phyloP scores from a whole-genome alignment of 2,113 vertebrate genomes.

The Scartelaos histophorus region DNA sequence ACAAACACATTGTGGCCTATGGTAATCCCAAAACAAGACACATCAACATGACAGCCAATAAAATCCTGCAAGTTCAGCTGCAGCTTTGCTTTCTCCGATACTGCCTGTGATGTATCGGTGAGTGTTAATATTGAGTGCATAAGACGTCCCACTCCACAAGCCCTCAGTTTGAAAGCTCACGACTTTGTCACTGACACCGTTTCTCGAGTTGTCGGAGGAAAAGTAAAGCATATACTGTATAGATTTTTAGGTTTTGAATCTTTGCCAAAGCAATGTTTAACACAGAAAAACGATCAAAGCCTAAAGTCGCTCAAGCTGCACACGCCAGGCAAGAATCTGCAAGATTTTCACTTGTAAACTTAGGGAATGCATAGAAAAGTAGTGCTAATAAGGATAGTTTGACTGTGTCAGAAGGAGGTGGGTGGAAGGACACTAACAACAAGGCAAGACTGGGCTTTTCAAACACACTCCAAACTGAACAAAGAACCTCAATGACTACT shows the following conservation, averaged over 20 bases:
- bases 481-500: background rate
- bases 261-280: conserved; percentile 13
- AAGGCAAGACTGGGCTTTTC: background rate
- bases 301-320: conserved; percentile 15
- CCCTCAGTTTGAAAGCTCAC: conserved; percentile 48
- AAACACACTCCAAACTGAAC: conserved; percentile 13
- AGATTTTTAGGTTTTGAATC: conserved; percentile 31
- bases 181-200: conserved; percentile 57
- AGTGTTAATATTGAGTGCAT: conserved; percentile 71
- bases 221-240: conserved; percentile 39
- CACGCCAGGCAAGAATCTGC: conserved; percentile 23
- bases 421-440: background rate
- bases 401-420: conserved; percentile 8
- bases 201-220: conserved; percentile 51
- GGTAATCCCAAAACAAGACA: conserved; percentile 64
- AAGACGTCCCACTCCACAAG: conserved; percentile 55
- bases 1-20: conserved; percentile 59
- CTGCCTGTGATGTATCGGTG: conserved; percentile 57
- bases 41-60: conserved; percentile 66
- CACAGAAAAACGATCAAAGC: conserved; percentile 24
- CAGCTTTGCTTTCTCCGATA: conserved; percentile 53
- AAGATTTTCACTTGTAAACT: conserved; percentile 13
- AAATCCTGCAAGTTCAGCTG: conserved; percentile 54
- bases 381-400: background rate
- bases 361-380: conserved; percentile 12